These are phyloP conservation scores for Idaea biselata DNA, from an alignment of 2,888 invertebrate species.

Conservation along the genomic window DNA sequence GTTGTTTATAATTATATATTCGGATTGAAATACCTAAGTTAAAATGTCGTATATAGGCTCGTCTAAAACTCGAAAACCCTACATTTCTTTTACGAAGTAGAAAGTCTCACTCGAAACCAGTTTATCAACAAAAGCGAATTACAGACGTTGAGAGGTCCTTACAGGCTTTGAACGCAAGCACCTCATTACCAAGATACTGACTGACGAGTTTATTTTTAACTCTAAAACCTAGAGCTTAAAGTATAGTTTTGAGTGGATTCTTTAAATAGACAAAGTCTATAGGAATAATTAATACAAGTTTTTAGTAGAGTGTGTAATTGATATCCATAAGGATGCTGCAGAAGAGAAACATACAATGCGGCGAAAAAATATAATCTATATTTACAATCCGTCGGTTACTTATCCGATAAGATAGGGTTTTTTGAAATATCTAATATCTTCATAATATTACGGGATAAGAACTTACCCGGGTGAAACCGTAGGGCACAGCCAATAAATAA, in stretches of 20 bases:
- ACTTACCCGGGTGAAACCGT: too few relatives aligned
- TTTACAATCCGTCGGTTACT: too few relatives aligned
- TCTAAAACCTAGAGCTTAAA: constrained; percentile 14
- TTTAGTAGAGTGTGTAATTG: constrained; percentile 4
- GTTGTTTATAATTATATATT: too few relatives aligned
- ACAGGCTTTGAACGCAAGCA: constrained; percentile 31
- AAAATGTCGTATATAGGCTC: neutral
- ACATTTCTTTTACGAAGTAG: neutral
- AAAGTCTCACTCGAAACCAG: constrained; percentile 2
- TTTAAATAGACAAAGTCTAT: neutral
- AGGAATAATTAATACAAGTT: constrained; percentile 10
- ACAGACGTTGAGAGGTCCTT: constrained; percentile 31
- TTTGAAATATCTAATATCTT: too few relatives aligned
- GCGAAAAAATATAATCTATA: neutral
- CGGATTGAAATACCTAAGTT: too few relatives aligned
- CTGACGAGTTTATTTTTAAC: neutral
- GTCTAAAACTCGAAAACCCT: neutral
- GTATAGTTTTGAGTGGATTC: constrained; percentile 10
- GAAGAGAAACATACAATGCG: neutral
- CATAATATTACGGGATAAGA: too few relatives aligned
- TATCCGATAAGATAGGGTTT: too few relatives aligned
- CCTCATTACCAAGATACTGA: constrained; percentile 36
- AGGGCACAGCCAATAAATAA: too few relatives aligned
- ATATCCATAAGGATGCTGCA: neutral
- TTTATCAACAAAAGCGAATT: constrained; percentile 33